phyloP scores from a whole-genome alignment of 2,113 vertebrate genomes.

The Diadophis punctatus region DNA sequence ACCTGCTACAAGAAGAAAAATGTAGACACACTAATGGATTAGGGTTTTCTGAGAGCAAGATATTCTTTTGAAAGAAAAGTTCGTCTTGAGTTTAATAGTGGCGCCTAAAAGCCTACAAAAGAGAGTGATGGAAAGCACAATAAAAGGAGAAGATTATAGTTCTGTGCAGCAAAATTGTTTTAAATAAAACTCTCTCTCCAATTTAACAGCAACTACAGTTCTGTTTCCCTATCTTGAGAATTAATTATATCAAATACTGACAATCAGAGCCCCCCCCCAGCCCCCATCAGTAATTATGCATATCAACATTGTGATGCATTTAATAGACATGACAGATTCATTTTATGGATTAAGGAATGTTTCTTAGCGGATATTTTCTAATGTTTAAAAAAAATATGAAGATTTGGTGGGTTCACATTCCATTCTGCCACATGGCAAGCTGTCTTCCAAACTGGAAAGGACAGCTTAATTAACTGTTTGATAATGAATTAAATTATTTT shows the following conservation, averaged over 20 bases:
- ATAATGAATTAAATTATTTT: background rate
- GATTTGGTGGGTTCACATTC: conserved; percentile 1
- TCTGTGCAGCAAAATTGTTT: conserved; percentile 19
- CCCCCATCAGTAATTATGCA: conserved; percentile 28
- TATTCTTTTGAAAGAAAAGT: conserved; percentile 19
- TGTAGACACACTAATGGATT: background rate
- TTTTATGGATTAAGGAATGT: background rate
- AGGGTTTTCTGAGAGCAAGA: background rate
- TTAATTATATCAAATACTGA: background rate
- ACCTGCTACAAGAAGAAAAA: background rate
- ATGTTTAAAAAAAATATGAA: background rate
- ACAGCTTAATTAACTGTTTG: conserved; percentile 5
- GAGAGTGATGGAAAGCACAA: conserved; percentile 45
- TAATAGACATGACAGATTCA: conserved; percentile 19
- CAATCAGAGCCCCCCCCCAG: background rate
- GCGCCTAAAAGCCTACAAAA: conserved; percentile 42
- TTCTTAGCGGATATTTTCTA: background rate
- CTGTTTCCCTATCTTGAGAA: conserved; percentile 20
- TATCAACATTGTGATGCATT: conserved; percentile 47
- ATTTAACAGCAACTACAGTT: conserved; percentile 22
- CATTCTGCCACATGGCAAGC: background rate
- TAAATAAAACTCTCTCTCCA: conserved; percentile 12
- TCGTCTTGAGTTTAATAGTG: conserved; percentile 32
- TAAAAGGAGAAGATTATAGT: conserved; percentile 48
- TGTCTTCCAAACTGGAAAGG: background rate